phyloP scores from a whole-genome alignment of 1,140 invertebrate species.

The Nasonia longicornis region DNA sequence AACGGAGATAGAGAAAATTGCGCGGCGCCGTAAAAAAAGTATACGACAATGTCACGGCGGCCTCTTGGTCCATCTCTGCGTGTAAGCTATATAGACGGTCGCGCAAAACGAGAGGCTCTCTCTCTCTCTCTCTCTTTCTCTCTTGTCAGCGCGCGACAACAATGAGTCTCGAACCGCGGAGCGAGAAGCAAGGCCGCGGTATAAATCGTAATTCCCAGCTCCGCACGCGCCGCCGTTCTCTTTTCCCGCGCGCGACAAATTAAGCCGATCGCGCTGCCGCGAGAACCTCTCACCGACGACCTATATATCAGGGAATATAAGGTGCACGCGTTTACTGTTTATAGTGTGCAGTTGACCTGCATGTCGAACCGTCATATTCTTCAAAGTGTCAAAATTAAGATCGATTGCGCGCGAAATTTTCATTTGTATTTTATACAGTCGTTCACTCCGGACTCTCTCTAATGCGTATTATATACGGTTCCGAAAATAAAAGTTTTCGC shows the following conservation, averaged over 20 bases:
- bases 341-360: slow-evolving; percentile 38
- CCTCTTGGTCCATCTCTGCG: background rate
- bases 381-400: too few species aligned
- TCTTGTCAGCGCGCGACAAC: slow-evolving; percentile 1
- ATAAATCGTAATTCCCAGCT: slow-evolving; percentile 29
- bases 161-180: slow-evolving; percentile 3
- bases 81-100: background rate
- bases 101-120: background rate
- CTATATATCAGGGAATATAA: slow-evolving; percentile 49
- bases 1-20: background rate
- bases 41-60: slow-evolving; percentile 23
- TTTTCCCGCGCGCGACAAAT: slow-evolving; percentile 43
- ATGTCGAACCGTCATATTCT: background rate
- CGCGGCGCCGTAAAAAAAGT: background rate
- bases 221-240: slow-evolving; percentile 39
- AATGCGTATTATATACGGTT: too few species aligned
- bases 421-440: too few species aligned
- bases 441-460: too few species aligned
- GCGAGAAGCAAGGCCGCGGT: slow-evolving; percentile 41
- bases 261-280: slow-evolving; percentile 36
- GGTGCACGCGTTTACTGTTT: slow-evolving; percentile 42
- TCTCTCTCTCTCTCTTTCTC: background rate
- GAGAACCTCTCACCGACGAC: slow-evolving; percentile 48
- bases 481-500: too few species aligned
- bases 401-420: too few species aligned